These are phyloP conservation scores for Psilanteris sp. DNA, from an alignment of 1,140 invertebrate genomes.

Conservation along the genomic window DNA sequence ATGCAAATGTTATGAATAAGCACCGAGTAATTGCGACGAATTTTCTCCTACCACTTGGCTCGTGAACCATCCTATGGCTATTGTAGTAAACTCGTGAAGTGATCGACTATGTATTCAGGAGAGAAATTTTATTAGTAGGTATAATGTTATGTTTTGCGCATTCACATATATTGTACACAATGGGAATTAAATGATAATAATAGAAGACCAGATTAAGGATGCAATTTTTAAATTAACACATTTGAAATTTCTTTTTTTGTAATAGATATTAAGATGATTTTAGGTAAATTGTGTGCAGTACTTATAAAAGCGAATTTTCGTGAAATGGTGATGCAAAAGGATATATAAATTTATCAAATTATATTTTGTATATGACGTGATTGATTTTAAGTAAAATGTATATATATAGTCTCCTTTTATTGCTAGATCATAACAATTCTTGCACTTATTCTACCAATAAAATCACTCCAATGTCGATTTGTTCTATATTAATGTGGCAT, in stretches of 20 bases:
- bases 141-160: constrained; percentile 26
- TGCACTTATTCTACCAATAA: constrained; percentile 43
- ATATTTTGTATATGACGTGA: no score
- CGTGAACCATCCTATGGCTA: constrained; percentile 23
- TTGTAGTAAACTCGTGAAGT: constrained; percentile 45
- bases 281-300: no score
- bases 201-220: constrained; percentile 17
- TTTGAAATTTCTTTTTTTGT: no score
- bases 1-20: constrained; percentile 76
- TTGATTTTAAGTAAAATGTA: no score
- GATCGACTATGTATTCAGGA: constrained; percentile 62
- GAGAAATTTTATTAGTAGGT: constrained; percentile 46
- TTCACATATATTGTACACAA: constrained; percentile 25
- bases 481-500: constrained; percentile 42
- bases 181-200: constrained; percentile 45
- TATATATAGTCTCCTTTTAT: constrained; percentile 31
- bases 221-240: constrained; percentile 30
- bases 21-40: constrained; percentile 73
- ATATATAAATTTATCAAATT: no score
- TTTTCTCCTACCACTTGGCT: constrained; percentile 65
- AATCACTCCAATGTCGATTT: constrained; percentile 41
- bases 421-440: constrained; percentile 21
- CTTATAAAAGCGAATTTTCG: no score
- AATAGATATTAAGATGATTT: no score
- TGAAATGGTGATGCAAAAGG: no score